Evolutionary conservation across 2,113 vertebrate species (phyloP).

Genomic region (Psilopsiagon aymara): DNA sequence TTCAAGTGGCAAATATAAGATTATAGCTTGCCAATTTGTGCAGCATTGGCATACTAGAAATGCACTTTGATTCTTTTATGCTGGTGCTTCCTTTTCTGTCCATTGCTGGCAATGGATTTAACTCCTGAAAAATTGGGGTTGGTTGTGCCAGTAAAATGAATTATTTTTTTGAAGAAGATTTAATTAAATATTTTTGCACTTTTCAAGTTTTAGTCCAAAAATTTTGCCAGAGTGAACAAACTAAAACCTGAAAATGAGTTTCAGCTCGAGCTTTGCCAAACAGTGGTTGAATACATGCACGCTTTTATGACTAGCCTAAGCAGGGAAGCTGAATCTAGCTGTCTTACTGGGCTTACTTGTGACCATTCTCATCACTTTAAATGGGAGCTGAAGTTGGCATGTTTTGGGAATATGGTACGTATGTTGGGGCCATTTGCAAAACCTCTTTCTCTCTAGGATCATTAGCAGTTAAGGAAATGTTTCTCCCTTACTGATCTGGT

Average conservation of each 20-base stretch:
- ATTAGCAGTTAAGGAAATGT: neutral
- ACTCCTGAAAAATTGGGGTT: neutral
- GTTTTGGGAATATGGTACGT: neutral
- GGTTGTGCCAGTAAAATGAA: conserved; percentile 12
- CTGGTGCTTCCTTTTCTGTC: conserved; percentile 42
- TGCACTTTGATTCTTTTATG: conserved; percentile 69
- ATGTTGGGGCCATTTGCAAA: neutral
- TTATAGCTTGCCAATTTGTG: conserved; percentile 30
- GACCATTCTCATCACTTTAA: neutral
- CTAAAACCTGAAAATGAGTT: neutral
- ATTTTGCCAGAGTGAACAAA: neutral
- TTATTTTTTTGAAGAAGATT: conserved; percentile 56
- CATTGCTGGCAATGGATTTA: conserved; percentile 70
- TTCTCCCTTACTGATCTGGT: neutral
- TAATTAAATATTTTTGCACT: conserved; percentile 71
- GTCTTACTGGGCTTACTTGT: neutral
- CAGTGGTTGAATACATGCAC: neutral
- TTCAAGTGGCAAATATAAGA: neutral
- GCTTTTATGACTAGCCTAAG: neutral
- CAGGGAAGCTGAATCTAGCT: neutral
- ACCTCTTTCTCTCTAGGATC: neutral
- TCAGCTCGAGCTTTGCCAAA: neutral
- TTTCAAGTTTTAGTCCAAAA: conserved; percentile 52
- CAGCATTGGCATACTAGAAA: conserved; percentile 65
- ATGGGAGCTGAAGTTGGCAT: neutral